These are phyloP conservation scores for Pectinophora gossypiella DNA, from an alignment of 1,140 invertebrate species.

Conservation along the genomic window DNA sequence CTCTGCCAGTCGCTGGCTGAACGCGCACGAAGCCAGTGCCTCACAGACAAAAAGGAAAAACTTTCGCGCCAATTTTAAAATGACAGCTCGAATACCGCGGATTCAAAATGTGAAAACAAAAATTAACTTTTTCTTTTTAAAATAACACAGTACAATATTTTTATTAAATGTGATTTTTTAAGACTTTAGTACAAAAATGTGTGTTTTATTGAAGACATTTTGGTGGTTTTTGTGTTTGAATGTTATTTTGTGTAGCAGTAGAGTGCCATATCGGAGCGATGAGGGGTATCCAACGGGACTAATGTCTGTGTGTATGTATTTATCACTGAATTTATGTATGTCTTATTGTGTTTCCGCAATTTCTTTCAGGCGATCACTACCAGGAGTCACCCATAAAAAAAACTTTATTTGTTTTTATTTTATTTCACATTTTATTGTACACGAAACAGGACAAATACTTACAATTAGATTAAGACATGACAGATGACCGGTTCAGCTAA, in stretches of 20 bases:
- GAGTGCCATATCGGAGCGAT: slow-evolving; percentile 19
- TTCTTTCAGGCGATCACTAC: too few relatives aligned
- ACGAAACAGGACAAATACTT: too few relatives aligned
- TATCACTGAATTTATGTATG: neutral
- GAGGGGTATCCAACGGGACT: slow-evolving; percentile 53
- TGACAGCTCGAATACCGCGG: neutral
- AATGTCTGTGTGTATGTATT: slow-evolving; percentile 57
- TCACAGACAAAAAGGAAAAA: neutral
- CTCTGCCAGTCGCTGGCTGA: neutral
- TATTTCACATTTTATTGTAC: too few relatives aligned
- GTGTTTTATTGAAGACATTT: neutral
- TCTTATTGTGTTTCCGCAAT: too few relatives aligned
- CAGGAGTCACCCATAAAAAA: too few relatives aligned
- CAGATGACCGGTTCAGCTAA: too few relatives aligned
- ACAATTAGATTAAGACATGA: too few relatives aligned
- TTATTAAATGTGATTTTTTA: neutral
- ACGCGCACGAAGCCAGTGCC: neutral
- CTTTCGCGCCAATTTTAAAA: neutral
- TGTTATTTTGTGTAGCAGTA: neutral
- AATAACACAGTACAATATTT: neutral
- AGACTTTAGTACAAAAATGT: neutral
- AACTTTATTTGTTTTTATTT: too few relatives aligned
- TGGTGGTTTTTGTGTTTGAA: neutral
- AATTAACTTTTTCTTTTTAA: neutral
- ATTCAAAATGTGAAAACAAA: neutral